A percentile compares a stretch with the other conserved stretches of the same genome.
Conservation (phyloP, 2,113 vertebrate species). For the Picathartes gymnocephalus region DNA sequence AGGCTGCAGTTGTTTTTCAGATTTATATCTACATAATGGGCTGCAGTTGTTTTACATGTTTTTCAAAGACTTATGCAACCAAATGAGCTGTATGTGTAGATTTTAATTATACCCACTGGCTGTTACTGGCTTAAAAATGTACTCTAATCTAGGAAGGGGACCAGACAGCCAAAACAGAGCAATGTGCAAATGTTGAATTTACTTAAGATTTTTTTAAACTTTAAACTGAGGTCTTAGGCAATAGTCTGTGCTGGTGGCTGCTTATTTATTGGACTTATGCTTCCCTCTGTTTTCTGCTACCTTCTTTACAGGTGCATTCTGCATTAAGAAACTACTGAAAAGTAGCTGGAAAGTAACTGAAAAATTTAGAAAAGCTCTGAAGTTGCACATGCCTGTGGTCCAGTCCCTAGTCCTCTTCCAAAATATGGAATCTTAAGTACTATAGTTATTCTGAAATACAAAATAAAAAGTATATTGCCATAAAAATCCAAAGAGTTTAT, state of each 20-base stretch:
- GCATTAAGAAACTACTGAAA: not conserved
- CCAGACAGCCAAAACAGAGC: not conserved
- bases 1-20: not conserved
- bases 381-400: rapidly evolving
- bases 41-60: not conserved
- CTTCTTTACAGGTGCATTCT: not conserved
- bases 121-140: not conserved
- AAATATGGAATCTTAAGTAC: not conserved
- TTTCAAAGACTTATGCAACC: constrained; percentile 15
- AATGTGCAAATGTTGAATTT: not conserved
- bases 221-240: not conserved
- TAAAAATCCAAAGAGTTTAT: not conserved
- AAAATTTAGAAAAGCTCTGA: not conserved
- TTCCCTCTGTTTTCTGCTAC: not conserved
- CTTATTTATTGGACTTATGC: not conserved
- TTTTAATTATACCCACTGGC: not conserved
- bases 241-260: not conserved
- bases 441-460: not conserved
- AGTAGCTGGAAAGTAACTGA: not conserved
- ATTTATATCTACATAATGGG: constrained; percentile 5
- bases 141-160: not conserved
- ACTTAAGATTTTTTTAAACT: not conserved
- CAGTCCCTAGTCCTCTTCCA: not conserved
- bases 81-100: not conserved
- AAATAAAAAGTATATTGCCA: not conserved